Conservation (phyloP, 2,113 vertebrate species). For the Orycteropus afer region DNA sequence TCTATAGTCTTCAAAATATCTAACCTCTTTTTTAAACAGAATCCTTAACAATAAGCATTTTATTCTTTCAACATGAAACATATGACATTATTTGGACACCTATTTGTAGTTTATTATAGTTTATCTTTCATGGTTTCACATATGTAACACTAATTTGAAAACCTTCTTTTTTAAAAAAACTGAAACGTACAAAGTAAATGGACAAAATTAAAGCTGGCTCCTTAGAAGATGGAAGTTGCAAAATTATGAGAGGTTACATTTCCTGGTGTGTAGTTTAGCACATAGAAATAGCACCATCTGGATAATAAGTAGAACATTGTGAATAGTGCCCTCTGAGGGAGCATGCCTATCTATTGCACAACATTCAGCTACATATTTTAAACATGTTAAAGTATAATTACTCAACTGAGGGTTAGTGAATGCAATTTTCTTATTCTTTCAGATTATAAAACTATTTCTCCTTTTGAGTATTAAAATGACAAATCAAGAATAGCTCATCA, state of each 20-base stretch:
- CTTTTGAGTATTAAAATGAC: neutral
- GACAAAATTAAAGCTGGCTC: neutral
- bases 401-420: neutral
- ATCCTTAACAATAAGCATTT: neutral
- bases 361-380: neutral
- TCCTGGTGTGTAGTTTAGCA: neutral
- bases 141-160: neutral
- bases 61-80: neutral
- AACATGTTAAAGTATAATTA: neutral
- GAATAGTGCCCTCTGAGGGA: neutral
- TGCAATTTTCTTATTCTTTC: neutral
- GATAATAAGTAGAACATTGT: neutral
- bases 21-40: neutral
- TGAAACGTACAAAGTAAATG: too few relatives aligned
- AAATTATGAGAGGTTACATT: neutral
- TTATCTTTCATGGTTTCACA: neutral
- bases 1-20: neutral
- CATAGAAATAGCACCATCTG: neutral
- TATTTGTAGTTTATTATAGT: neutral
- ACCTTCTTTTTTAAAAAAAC: neutral
- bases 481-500: neutral
- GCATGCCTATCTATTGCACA: neutral
- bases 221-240: neutral
- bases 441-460: neutral
- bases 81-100: neutral